Percentiles rank a stretch among this genome's conserved stretches.
phyloP scores from a whole-genome alignment of 2,888 invertebrate species.

The Aleiodes alternator region DNA sequence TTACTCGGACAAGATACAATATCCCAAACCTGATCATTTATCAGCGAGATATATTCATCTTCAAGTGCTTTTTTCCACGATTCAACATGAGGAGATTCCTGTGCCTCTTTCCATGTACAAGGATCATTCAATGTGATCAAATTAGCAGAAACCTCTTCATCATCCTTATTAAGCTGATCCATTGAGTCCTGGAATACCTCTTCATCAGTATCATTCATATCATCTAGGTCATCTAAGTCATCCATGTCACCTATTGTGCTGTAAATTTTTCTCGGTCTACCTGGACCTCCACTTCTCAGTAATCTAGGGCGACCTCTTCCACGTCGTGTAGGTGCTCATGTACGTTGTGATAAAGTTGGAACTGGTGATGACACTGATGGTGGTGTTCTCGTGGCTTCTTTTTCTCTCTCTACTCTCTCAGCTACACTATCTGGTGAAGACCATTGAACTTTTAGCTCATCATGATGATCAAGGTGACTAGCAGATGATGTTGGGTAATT shows the following conservation, averaged over 20 bases:
- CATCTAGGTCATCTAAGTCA: no score
- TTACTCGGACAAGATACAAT: neutral
- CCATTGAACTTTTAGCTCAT: no score
- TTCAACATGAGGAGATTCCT: neutral
- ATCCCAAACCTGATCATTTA: neutral
- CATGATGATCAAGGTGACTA: no score
- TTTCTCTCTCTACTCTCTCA: no score
- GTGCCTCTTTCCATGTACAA: neutral
- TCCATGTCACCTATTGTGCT: neutral
- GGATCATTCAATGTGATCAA: neutral
- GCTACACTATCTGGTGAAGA: no score
- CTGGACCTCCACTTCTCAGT: neutral
- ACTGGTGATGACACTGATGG: no score
- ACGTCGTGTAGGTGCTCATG: neutral
- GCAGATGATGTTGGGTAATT: no score
- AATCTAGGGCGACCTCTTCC: conserved; percentile 3
- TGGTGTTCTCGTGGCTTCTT: no score
- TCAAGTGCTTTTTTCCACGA: neutral
- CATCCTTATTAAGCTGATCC: neutral
- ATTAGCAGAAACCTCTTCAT: neutral
- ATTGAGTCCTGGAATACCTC: neutral
- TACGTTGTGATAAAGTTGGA: neutral
- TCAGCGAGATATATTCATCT: neutral
- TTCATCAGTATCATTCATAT: no score
- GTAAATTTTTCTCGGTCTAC: neutral